Evolutionary conservation across 2,888 invertebrate genomes (phyloP), one percentile per base, ranked within the genome.

Genomic region (Himalopsyche kuldschensis): DNA sequence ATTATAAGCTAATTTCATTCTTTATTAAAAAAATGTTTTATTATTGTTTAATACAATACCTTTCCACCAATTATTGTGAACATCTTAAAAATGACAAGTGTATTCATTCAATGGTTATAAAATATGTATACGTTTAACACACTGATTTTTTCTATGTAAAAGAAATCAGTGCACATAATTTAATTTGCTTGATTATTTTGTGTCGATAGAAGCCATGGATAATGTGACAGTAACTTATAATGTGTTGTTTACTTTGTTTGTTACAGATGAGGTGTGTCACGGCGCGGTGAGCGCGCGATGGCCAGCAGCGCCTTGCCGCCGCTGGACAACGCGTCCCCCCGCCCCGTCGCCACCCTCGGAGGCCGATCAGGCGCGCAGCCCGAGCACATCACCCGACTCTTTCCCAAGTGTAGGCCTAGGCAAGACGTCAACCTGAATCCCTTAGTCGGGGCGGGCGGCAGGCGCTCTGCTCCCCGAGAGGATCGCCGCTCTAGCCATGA

Each of bases 331-430:
- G 76, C 75, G 81, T 80, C 84, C 77, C 75, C 77, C 90, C 89
- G 88, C 90, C 89, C 89, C 90, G 89, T 87, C 90, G 90, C 90
- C 35, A 69, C 83, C 46, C 48, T 78, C 32, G 80, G 81, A 83
- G 90, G 90, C 89, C 89, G 90, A 90, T 89, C 89, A 92, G 69
- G 69, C 4, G 69, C 69, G 11, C 69, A 90, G 89, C 92, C 92
- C 91, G 96, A 96, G 92, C 94, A 95, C 91, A 96, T 97, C 91
- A 95, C 95, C 89, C 93, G 95, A 90, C 93, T 96, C 88, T 97
- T 96, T 92, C 96, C 96, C 88, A 96, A 96, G 95, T 96, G 96
- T 92, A 94, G 96, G 88, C 96, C 96, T 87, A 93, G 94, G 89
- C 91, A 91, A 88, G 93, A 93, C 89, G 91, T 92, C 87, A 93